These are phyloP conservation scores for Alosa alosa DNA, from an alignment of 2,113 vertebrate species.

Conservation along the genomic window DNA sequence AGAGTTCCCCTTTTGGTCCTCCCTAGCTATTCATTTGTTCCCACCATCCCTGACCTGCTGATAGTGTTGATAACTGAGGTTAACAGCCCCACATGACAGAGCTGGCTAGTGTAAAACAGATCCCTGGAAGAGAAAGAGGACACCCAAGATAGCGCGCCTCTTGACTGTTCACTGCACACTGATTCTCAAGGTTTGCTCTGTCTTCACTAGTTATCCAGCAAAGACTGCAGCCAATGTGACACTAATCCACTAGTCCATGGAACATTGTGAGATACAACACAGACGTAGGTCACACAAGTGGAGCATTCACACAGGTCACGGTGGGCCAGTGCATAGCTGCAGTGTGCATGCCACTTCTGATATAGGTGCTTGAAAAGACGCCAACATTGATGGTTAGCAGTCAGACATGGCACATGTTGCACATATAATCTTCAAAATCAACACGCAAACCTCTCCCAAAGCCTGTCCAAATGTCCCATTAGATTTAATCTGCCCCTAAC, in stretches of 20 bases:
- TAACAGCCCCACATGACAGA: neutral
- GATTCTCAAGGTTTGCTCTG: constrained; percentile 10
- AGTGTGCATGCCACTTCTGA: neutral
- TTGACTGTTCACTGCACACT: neutral
- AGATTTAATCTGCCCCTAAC: neutral
- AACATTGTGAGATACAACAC: neutral
- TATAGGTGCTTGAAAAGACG: neutral
- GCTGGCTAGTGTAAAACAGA: constrained; percentile 2
- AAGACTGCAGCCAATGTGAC: neutral
- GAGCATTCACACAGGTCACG: neutral
- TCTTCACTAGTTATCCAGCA: neutral
- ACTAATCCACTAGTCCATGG: neutral
- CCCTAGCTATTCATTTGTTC: neutral
- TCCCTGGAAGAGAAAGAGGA: constrained; percentile 19
- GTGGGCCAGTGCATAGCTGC: neutral
- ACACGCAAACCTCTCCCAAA: neutral
- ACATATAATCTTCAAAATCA: neutral
- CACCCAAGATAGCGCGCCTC: constrained; percentile 24
- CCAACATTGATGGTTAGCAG: neutral
- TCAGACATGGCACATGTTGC: neutral
- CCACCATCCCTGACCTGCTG: neutral
- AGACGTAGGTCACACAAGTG: neutral
- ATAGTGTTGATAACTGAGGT: neutral
- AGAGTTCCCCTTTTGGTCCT: neutral
- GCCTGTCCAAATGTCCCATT: neutral